Percentiles rank a stretch among this genome's conserved stretches.
Conservation (phyloP, 2,113 vertebrate genomes). For the Meles meles region DNA sequence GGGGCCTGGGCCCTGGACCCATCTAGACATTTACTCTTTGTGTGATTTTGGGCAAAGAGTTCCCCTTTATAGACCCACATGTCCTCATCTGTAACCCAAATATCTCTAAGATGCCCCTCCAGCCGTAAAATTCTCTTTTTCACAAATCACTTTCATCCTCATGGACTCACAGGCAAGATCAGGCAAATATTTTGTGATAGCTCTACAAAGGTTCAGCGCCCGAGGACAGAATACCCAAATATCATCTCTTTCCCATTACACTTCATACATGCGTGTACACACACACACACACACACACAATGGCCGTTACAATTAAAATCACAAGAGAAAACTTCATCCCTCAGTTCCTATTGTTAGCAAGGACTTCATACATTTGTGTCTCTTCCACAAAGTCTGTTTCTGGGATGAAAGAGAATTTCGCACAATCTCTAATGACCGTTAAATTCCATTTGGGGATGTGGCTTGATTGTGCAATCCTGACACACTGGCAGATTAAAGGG, state of each 20-base stretch:
- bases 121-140: background rate
- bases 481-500: background rate
- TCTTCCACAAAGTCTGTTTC: background rate
- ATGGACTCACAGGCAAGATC: background rate
- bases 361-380: background rate
- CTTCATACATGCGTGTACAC: background rate
- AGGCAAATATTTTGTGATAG: background rate
- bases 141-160: background rate
- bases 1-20: background rate
- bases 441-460: constrained; percentile 8
- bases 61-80: background rate
- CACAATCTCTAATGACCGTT: background rate
- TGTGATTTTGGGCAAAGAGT: background rate
- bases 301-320: background rate
- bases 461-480: constrained; percentile 32
- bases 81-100: background rate
- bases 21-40: background rate
- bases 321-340: background rate
- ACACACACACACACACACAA: background rate
- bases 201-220: background rate
- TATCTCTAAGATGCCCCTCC: background rate
- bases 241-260: background rate
- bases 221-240: background rate
- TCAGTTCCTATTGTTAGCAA: background rate
- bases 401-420: background rate